phyloP scores from a whole-genome alignment of 1,140 invertebrate genomes.

The Drosophila bocki region DNA sequence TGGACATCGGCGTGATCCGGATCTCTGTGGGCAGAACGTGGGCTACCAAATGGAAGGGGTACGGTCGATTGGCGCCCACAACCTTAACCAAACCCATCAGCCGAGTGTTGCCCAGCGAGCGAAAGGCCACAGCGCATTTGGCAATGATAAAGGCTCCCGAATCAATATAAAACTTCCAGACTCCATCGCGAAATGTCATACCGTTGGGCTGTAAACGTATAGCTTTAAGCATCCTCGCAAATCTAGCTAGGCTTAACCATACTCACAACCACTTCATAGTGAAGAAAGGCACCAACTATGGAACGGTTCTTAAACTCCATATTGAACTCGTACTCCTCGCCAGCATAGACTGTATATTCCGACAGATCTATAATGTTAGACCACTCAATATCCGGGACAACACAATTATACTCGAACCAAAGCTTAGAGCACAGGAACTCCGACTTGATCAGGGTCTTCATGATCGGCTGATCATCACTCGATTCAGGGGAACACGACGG shows the following conservation, averaged over 20 bases:
- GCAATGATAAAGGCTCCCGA: conserved; percentile 10
- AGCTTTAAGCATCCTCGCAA: too few species aligned
- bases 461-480: conserved; percentile 29
- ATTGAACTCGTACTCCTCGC: conserved; percentile 63
- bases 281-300: conserved; percentile 61
- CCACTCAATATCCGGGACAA: conserved; percentile 62
- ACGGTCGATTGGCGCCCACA: conserved; percentile 55
- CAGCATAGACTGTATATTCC: conserved; percentile 55
- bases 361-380: conserved; percentile 49
- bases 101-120: conserved; percentile 42
- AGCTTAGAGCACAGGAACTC: conserved; percentile 66
- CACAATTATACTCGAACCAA: conserved; percentile 75
- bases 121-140: conserved; percentile 57
- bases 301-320: conserved; percentile 65
- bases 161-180: conserved; percentile 69
- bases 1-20: conserved; percentile 26
- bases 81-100: conserved; percentile 67
- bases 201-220: conserved; percentile 47
- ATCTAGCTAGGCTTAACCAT: background rate
- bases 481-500: background rate
- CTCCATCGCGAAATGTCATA: conserved; percentile 64
- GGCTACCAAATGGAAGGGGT: conserved; percentile 62
- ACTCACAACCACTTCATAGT: conserved; percentile 75
- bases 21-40: conserved; percentile 63
- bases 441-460: conserved; percentile 48